A percentile compares a stretch with the other conserved stretches of the same genome.
These are phyloP conservation scores for Myodes glareolus DNA, from an alignment of 2,113 vertebrate species.

Conservation along the genomic window DNA sequence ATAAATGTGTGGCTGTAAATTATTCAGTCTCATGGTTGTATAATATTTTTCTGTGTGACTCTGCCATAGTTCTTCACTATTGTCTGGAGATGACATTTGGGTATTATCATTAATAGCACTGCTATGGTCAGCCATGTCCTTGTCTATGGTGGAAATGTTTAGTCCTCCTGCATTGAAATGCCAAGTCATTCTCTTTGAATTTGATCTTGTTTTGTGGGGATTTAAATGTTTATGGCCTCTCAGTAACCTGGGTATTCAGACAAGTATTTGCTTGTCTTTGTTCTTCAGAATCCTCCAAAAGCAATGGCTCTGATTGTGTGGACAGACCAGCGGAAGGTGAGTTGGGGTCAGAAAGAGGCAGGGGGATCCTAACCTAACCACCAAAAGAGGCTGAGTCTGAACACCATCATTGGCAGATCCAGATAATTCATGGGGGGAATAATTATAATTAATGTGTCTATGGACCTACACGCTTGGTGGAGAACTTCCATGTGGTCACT, in stretches of 20 bases:
- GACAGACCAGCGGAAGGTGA: conserved; percentile 63
- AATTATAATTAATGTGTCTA: background rate
- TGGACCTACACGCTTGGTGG: background rate
- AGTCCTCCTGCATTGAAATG: accelerated
- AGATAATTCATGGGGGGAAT: background rate
- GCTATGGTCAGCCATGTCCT: background rate
- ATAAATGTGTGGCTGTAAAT: background rate
- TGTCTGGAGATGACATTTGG: no score
- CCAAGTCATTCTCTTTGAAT: background rate
- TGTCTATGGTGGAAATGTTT: accelerated
- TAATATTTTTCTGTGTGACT: accelerated
- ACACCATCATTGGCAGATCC: background rate
- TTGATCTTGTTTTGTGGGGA: background rate
- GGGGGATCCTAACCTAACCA: background rate
- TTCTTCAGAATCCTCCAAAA: conserved; percentile 21
- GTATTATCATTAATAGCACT: accelerated
- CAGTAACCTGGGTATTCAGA: no score
- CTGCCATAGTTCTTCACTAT: accelerated
- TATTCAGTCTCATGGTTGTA: accelerated
- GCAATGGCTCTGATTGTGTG: background rate
- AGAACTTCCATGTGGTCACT: background rate
- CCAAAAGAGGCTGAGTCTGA: background rate
- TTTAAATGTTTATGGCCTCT: background rate
- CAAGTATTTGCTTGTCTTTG: background rate
- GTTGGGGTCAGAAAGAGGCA: background rate